phyloP scores from a whole-genome alignment of 2,113 vertebrate species.

The Beaufortia kweichowensis region DNA sequence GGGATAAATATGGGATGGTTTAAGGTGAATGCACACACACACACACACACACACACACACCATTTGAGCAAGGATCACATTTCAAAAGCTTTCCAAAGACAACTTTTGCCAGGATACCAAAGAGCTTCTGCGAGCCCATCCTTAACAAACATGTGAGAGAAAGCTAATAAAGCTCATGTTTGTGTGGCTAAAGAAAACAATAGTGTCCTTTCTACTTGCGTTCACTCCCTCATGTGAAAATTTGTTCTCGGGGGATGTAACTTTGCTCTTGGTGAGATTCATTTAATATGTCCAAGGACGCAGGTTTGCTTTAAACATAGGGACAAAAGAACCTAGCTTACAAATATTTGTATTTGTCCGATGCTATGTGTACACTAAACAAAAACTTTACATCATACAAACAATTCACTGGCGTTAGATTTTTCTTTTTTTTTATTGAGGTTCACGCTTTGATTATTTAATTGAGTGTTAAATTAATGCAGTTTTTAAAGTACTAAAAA shows the following conservation, averaged over 20 bases:
- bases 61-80: constrained; percentile 35
- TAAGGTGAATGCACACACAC: constrained; percentile 41
- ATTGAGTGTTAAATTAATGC: no score
- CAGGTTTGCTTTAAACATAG: no score
- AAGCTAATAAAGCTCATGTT: constrained; percentile 37
- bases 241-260: background rate
- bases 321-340: no score
- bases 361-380: no score
- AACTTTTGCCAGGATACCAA: constrained; percentile 48
- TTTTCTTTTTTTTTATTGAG: no score
- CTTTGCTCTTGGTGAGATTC: background rate
- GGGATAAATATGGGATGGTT: constrained; percentile 36
- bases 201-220: constrained; percentile 23
- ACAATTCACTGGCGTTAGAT: no score
- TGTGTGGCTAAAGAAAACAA: constrained; percentile 49
- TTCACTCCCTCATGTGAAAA: constrained; percentile 10
- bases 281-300: background rate
- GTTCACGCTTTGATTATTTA: no score
- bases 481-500: no score
- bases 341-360: no score
- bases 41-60: constrained; percentile 25
- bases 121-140: constrained; percentile 33
- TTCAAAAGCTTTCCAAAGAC: constrained; percentile 43
- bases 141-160: constrained; percentile 29
- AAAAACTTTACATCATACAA: no score